Evolutionary conservation across 1,140 invertebrate species (phyloP), one percentile per base, ranked within the genome.

Genomic region (Drosophila albomicans): DNA sequence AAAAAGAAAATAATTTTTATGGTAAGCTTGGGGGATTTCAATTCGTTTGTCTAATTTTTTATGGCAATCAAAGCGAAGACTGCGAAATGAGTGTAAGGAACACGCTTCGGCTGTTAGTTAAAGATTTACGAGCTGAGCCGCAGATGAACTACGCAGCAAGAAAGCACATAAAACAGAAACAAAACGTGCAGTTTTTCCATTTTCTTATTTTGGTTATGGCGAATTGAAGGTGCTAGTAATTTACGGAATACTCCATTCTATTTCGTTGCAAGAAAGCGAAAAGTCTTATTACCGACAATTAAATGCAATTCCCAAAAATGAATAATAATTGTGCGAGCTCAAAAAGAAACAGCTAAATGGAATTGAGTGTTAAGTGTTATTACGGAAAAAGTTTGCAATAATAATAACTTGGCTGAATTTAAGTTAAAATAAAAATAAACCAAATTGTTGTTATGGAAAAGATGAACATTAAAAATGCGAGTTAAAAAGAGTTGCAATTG

Each of bases 31-130:
- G 30, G 28, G 52, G 30, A 56, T 35, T 56, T 56, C 52, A 56
- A 56, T 56, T 57, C 54, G 32, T 57, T 57, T 57, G 54, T 41
- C 7, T 25, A 57, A 57, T 57, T 57, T 13, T 41, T 20, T 57
- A 57, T 20, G 16, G 54, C 54, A 57, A 57, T 57, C 28, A 35
- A 41, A 20, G 35, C 52, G 6, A 16, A 57, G 1, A 43, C 20
- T 4, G 7, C 54, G 35, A 38, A 57, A 57, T 11, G 4, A 41
- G 38, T 20, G 15, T 41, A 32, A 41, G n/a, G 30, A 54, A 54
- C 51, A 10, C n/a, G 28, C 28, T 25, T 35, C 3, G 51, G 2
- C 51, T 7, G 5, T 52, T 30, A n/a, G 30, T 54, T 35, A 15
- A 25, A 38, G 13, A 15, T 32, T 54, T 54, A 54, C 30, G 51